phyloP scores from a whole-genome alignment of 2,797 vertebrate species.

The Acestrorhynchus altus region DNA sequence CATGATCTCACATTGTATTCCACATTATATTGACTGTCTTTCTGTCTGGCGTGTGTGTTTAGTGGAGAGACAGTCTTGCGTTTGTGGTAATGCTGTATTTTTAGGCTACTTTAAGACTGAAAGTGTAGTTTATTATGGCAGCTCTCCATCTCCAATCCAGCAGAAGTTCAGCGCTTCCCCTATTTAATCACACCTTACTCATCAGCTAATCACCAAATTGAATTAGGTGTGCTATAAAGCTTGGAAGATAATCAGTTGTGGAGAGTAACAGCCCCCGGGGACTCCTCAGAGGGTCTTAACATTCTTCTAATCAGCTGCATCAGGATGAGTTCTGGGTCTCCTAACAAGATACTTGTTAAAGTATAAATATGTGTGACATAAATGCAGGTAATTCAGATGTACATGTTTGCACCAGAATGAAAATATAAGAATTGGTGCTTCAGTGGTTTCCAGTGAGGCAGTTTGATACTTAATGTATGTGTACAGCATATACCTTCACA shows the following conservation, averaged over 20 bases:
- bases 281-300: background rate
- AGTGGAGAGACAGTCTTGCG: background rate
- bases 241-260: background rate
- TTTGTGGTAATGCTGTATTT: background rate
- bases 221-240: conserved; percentile 9
- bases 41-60: background rate
- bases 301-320: background rate
- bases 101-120: background rate
- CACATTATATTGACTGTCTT: background rate
- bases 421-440: background rate
- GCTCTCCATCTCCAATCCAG: background rate
- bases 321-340: background rate
- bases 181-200: background rate
- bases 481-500: background rate
- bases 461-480: background rate
- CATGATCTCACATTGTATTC: no score
- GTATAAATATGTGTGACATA: background rate
- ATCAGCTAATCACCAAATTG: conserved; percentile 7
- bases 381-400: background rate
- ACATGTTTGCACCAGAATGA: background rate
- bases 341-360: background rate
- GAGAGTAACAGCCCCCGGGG: background rate
- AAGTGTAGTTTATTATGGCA: background rate
- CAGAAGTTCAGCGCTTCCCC: background rate
- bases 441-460: background rate